phyloP scores from a whole-genome alignment of 1,140 invertebrate species.

The Mizuhopecten yessoensis region DNA sequence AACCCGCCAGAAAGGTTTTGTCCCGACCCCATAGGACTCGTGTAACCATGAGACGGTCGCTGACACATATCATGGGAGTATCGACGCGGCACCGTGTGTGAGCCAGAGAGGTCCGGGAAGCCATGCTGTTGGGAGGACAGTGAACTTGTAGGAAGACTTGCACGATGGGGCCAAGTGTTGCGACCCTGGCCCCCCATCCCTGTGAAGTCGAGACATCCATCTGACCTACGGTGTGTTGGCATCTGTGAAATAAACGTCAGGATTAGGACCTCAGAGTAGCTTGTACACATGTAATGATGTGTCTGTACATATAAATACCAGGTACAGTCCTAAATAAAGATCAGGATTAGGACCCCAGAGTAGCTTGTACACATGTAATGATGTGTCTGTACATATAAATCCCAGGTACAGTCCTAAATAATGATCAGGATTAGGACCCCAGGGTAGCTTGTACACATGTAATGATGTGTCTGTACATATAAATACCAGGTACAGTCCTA shows the following conservation, averaged over 20 bases:
- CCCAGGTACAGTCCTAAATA: background rate
- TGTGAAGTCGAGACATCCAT: constrained; percentile 76
- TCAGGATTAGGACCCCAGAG: background rate
- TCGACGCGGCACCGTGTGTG: constrained; percentile 52
- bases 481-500: background rate
- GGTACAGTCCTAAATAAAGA: background rate
- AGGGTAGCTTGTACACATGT: no score
- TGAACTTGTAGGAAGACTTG: constrained; percentile 73
- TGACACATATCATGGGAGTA: constrained; percentile 52
- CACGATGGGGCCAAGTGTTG: constrained; percentile 74
- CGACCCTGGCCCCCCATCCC: constrained; percentile 57
- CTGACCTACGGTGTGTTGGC: constrained; percentile 72
- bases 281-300: no score
- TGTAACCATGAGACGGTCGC: constrained; percentile 46
- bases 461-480: no score
- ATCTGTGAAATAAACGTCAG: background rate
- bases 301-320: no score
- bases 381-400: no score
- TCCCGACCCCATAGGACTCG: constrained; percentile 33
- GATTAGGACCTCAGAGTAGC: no score
- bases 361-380: no score
- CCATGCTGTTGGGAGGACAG: constrained; percentile 52
- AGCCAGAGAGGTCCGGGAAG: constrained; percentile 36
- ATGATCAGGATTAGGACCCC: background rate
- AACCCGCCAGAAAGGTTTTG: constrained; percentile 40